A percentile compares a stretch with the other conserved stretches of the same genome.
phyloP scores from a whole-genome alignment of 2,113 vertebrate species.

The Morone saxatilis region DNA sequence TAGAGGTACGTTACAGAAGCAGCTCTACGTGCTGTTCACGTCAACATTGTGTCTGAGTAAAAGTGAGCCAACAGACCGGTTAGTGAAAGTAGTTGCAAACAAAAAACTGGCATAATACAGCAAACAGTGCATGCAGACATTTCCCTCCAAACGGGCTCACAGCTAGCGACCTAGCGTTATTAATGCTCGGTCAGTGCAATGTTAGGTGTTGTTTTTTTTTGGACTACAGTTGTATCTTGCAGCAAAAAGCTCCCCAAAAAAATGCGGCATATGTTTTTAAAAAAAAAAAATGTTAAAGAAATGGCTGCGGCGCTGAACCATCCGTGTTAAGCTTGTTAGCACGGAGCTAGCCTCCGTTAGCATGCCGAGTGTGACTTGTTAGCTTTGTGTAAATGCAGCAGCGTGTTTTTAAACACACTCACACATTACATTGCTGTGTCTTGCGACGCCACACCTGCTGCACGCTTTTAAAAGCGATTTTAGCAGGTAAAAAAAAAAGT shows the following conservation, averaged over 20 bases:
- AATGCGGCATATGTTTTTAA: no score
- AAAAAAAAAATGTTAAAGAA: background rate
- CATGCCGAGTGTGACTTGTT: no score
- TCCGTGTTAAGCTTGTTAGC: no score
- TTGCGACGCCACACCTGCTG: rapidly evolving
- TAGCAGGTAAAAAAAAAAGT: background rate
- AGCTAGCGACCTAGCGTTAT: constrained; percentile 8
- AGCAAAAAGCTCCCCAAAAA: no score
- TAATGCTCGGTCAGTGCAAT: background rate
- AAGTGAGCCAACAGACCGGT: background rate
- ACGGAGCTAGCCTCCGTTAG: no score
- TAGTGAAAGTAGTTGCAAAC: constrained; percentile 61
- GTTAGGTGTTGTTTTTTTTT: no score
- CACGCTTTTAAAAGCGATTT: rapidly evolving
- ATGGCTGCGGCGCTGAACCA: background rate
- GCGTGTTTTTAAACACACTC: background rate
- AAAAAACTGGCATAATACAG: constrained; percentile 18
- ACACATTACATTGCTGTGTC: background rate
- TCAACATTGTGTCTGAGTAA: background rate
- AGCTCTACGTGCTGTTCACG: background rate
- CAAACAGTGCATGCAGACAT: constrained; percentile 60
- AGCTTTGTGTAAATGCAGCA: no score
- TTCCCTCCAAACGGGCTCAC: constrained; percentile 73
- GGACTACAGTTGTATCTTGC: rapidly evolving
- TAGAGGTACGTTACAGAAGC: constrained; percentile 25